Conservation (phyloP, 1,140 invertebrate genomes). For the Limonius californicus region DNA sequence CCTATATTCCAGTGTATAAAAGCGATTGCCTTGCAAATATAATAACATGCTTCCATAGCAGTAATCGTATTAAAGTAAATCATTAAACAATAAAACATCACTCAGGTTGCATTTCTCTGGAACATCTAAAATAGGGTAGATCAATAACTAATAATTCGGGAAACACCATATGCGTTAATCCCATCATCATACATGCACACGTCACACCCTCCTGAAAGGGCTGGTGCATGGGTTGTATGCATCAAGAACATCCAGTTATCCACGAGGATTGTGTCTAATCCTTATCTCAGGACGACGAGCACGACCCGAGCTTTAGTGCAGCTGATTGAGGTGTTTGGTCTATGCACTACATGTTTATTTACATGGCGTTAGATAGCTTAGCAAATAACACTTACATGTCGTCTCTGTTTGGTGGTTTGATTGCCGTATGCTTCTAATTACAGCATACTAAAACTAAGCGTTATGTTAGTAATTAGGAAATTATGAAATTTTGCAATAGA, state of each 20-base stretch:
- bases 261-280: slow-evolving; percentile 22
- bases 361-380: slow-evolving; percentile 18
- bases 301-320: slow-evolving; percentile 31
- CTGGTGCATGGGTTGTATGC: neutral
- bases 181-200: neutral
- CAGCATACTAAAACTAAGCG: neutral
- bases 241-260: neutral
- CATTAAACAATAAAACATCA: too few relatives aligned
- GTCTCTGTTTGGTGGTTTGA: neutral
- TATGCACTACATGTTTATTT: slow-evolving; percentile 28
- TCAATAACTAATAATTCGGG: too few relatives aligned
- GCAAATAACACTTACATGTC: slow-evolving; percentile 18
- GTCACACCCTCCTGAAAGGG: neutral
- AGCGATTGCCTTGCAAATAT: too few relatives aligned
- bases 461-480: too few relatives aligned
- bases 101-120: too few relatives aligned
- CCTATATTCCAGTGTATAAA: too few relatives aligned
- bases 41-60: too few relatives aligned
- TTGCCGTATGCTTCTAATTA: neutral
- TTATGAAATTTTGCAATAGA: too few relatives aligned
- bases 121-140: too few relatives aligned
- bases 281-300: slow-evolving; percentile 29
- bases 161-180: neutral
- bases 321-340: slow-evolving; percentile 31
- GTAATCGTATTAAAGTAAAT: too few relatives aligned